Evolutionary conservation across 35 echinoderm and acorn worm genomes (phyloP), one percentile per base, ranked within the genome.

Genomic region (Chiridota heheva): DNA sequence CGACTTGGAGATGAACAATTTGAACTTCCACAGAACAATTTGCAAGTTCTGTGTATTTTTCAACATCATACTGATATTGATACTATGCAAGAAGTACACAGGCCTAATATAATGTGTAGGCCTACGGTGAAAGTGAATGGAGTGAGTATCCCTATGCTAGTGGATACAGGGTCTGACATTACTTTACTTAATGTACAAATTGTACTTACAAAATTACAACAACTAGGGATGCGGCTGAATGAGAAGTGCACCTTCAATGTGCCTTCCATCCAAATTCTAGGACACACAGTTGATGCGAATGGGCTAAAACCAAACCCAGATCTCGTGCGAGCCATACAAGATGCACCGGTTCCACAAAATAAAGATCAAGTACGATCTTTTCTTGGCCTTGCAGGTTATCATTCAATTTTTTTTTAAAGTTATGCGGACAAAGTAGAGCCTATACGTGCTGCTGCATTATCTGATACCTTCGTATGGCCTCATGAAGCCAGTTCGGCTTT

Each of bases 1-100:
- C 49, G 7, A 60, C 45, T 34, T 87, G 73, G 15, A 87, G 42
- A 58, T 81, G 40, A 20, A 80, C 34, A n/a, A n/a, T n/a, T n/a
- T n/a, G n/a, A n/a, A n/a, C n/a, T n/a, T n/a, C n/a, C n/a, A n/a
- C n/a, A n/a, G n/a, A n/a, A n/a, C n/a, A n/a, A n/a, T n/a, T n/a
- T n/a, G n/a, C n/a, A n/a, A n/a, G n/a, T n/a, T n/a, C n/a, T n/a
- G n/a, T n/a, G n/a, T n/a, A n/a, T n/a, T n/a, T n/a, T n/a, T n/a
- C n/a, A n/a, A n/a, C n/a, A n/a, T n/a, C n/a, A n/a, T n/a, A n/a
- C n/a, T n/a, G n/a, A n/a, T n/a, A n/a, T n/a, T n/a, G n/a, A n/a
- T n/a, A n/a, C n/a, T n/a, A n/a, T n/a, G n/a, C n/a, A n/a, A n/a
- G n/a, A n/a, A n/a, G n/a, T n/a, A n/a, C n/a, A n/a, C n/a, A n/a